Evolutionary conservation across 2,888 invertebrate genomes (phyloP).

Genomic region (Phania funesta): DNA sequence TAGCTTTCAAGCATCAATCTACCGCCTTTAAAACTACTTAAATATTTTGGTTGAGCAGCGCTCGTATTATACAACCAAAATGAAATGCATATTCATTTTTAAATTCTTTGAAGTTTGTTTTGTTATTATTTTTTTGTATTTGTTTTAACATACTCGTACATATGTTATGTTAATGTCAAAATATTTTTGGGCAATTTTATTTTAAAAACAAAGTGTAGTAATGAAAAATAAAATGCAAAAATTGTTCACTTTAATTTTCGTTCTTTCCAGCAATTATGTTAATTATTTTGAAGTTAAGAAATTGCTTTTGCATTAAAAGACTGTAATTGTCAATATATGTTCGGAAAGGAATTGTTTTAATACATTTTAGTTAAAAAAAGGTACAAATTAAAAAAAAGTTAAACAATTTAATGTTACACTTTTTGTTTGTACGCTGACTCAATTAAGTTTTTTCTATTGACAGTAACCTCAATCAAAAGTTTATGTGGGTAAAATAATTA

Average conservation of each 20-base stretch:
- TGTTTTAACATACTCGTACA: slow-evolving; percentile 18
- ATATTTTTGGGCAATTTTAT: slow-evolving; percentile 18
- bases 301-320: not conserved
- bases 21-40: slow-evolving; percentile 23
- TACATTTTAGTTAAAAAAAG: too few species aligned
- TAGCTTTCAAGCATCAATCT: slow-evolving; percentile 56
- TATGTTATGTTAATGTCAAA: slow-evolving; percentile 38
- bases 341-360: too few species aligned
- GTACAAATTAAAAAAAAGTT: too few species aligned
- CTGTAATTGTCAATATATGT: too few species aligned
- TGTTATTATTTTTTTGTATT: not conserved
- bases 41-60: not conserved
- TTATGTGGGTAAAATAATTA: too few species aligned
- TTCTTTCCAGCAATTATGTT: slow-evolving; percentile 7
- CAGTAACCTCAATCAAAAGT: too few species aligned
- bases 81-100: slow-evolving; percentile 18
- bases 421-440: too few species aligned
- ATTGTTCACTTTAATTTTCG: not conserved
- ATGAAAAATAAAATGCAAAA: not conserved
- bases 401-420: too few species aligned
- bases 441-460: too few species aligned
- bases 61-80: too few species aligned
- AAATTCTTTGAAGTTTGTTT: not conserved
- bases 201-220: not conserved
- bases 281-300: not conserved